These are phyloP conservation scores for Ptychadena robeensis DNA, from an alignment of 2,797 vertebrate genomes.

Conservation along the genomic window DNA sequence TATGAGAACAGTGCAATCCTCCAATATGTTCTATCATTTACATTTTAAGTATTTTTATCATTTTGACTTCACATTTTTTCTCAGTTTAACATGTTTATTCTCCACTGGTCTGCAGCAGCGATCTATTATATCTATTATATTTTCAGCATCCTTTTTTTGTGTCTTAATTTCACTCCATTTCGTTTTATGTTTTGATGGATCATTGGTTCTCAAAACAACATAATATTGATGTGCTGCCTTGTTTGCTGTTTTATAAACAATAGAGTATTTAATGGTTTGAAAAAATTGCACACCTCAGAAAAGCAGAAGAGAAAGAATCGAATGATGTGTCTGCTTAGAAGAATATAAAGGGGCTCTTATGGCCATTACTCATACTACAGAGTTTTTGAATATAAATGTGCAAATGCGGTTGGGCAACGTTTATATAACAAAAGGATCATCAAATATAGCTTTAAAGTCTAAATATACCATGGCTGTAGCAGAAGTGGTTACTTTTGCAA, in stretches of 20 bases:
- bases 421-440: not conserved
- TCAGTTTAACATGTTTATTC: constrained; percentile 32
- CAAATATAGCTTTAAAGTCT: not conserved
- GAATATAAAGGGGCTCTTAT: constrained; percentile 24
- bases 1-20: not conserved
- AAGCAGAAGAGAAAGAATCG: constrained; percentile 28
- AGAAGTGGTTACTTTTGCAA: not conserved
- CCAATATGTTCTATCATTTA: constrained; percentile 9
- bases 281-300: constrained; percentile 56
- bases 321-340: constrained; percentile 44
- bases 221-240: constrained; percentile 60
- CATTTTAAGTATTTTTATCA: constrained; percentile 25
- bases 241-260: constrained; percentile 59
- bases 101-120: constrained; percentile 27
- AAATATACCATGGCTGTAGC: not conserved
- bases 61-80: constrained; percentile 17
- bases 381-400: not conserved
- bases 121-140: constrained; percentile 54
- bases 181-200: constrained; percentile 60
- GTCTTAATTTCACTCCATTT: constrained; percentile 60
- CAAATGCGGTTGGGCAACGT: not conserved
- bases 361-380: constrained; percentile 23
- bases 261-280: constrained; percentile 56
- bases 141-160: constrained; percentile 47
- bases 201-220: constrained; percentile 61